Evolutionary conservation across 2,113 vertebrate species (phyloP).

Genomic region (Coptodon rendalli): DNA sequence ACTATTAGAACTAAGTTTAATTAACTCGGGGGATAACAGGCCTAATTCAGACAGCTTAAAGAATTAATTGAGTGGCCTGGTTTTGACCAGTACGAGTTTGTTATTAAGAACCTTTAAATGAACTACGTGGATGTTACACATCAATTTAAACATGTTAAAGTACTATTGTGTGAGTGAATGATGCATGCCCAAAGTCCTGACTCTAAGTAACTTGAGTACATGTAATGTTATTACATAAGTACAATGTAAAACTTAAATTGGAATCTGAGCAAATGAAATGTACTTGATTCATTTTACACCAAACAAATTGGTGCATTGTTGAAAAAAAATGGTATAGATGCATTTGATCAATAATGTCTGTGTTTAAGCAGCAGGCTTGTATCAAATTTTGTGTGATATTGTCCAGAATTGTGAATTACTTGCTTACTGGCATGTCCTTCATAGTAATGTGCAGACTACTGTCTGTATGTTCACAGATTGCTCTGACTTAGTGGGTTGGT

Average conservation of each 20-base stretch:
- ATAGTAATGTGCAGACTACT: neutral
- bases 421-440: neutral
- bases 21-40: neutral
- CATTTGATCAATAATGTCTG: neutral
- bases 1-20: neutral
- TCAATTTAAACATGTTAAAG: neutral
- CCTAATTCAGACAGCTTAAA: neutral
- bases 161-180: neutral
- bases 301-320: neutral
- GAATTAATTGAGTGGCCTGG: neutral
- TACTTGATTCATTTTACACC: neutral
- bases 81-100: neutral
- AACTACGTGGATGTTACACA: neutral
- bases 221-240: neutral
- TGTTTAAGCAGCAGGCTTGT: neutral
- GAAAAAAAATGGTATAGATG: neutral
- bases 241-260: neutral
- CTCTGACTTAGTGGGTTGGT: neutral
- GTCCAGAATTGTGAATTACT: neutral
- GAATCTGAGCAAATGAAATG: neutral
- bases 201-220: neutral
- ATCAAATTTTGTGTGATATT: neutral
- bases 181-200: neutral
- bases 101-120: neutral
- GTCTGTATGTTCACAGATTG: neutral